Evolutionary conservation across 2,113 vertebrate species (phyloP).

Genomic region (Entomyzon cyanotis): DNA sequence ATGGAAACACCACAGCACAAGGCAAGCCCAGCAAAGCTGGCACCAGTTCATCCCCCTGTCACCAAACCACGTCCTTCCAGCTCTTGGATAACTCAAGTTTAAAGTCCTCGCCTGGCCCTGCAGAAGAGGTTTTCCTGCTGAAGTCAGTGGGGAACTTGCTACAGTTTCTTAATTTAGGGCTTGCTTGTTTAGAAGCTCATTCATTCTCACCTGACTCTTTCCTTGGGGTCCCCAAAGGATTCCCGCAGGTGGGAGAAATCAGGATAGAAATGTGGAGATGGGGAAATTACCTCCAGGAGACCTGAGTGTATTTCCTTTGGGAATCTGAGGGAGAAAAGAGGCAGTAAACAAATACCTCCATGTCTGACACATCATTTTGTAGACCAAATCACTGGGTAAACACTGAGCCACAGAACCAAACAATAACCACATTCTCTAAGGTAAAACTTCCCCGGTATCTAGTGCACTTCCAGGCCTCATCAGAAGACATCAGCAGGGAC

Average conservation of each 20-base stretch:
- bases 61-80: not conserved
- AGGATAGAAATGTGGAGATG: slow-evolving; percentile 91
- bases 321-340: slow-evolving; percentile 76
- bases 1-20: not conserved
- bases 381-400: not conserved
- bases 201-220: slow-evolving; percentile 87
- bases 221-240: slow-evolving; percentile 93
- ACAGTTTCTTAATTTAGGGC: not conserved
- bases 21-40: not conserved
- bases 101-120: not conserved
- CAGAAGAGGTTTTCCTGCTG: not conserved
- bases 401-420: not conserved
- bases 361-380: not conserved
- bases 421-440: not conserved
- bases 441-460: not conserved
- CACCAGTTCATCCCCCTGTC: too few species aligned
- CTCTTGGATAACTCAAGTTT: not conserved
- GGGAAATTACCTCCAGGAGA: slow-evolving; percentile 92
- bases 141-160: not conserved
- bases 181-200: not conserved
- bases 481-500: not conserved
- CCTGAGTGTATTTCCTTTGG: slow-evolving; percentile 90
- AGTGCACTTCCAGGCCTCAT: not conserved
- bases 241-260: slow-evolving; percentile 91
- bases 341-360: not conserved